Evolutionary conservation across 1,140 invertebrate genomes (phyloP).

Genomic region (Harlomillsia oculata): DNA sequence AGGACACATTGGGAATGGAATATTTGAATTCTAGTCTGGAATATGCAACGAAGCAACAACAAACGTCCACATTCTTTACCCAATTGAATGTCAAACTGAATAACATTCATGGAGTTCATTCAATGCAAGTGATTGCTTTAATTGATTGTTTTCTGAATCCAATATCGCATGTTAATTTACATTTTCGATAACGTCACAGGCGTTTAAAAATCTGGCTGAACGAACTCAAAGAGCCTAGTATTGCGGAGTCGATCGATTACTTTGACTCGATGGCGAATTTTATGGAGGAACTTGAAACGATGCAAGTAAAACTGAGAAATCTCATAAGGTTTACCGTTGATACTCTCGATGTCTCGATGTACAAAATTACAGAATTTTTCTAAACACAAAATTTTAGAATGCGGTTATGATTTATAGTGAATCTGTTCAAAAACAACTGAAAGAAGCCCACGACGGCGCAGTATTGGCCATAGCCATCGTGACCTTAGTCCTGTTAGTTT

Average conservation of each 20-base stretch:
- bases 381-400: background rate
- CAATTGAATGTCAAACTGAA: conserved; percentile 47
- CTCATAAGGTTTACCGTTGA: conserved; percentile 25
- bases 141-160: background rate
- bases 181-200: conserved; percentile 14
- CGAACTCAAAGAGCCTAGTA: conserved; percentile 24
- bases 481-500: conserved; percentile 64
- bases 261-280: conserved; percentile 36
- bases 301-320: conserved; percentile 26
- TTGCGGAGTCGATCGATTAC: conserved; percentile 35
- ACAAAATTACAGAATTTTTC: too few relatives aligned
- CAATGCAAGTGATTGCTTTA: background rate
- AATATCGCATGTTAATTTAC: background rate
- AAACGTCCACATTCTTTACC: conserved; percentile 46
- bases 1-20: conserved; percentile 63
- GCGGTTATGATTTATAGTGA: conserved; percentile 46
- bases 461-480: conserved; percentile 64
- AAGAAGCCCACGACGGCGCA: conserved; percentile 60
- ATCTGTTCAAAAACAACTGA: conserved; percentile 57
- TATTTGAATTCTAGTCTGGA: conserved; percentile 48
- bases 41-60: conserved; percentile 60
- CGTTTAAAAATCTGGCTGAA: conserved; percentile 30
- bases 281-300: conserved; percentile 34
- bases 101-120: background rate
- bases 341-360: too few relatives aligned